A percentile compares a stretch with the other conserved stretches of the same genome.
These are phyloP conservation scores for Rhinella marina DNA, from an alignment of 2,797 vertebrate genomes.

Conservation along the genomic window DNA sequence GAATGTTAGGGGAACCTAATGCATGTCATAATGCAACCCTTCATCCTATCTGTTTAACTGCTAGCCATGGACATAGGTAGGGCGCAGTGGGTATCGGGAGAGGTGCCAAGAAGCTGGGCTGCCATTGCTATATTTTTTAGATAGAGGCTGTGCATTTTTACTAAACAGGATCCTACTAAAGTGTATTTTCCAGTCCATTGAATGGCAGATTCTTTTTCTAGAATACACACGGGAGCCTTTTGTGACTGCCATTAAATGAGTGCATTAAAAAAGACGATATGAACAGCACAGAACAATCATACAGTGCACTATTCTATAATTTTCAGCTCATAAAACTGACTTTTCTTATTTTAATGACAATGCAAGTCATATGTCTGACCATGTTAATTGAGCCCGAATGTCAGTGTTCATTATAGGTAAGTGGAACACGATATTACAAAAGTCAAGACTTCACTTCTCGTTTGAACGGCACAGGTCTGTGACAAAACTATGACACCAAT, in stretches of 20 bases:
- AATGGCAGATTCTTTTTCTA: neutral
- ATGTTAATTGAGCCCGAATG: constrained; percentile 50
- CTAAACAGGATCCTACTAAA: neutral
- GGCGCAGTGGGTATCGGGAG: no score
- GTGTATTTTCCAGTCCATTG: neutral
- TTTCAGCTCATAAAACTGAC: constrained; percentile 20
- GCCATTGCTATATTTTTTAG: no score
- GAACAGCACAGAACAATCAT: constrained; percentile 1
- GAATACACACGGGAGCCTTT: neutral
- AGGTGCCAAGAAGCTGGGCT: no score
- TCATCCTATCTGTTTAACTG: no score
- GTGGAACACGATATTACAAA: constrained; percentile 42
- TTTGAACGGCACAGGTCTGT: constrained; percentile 33
- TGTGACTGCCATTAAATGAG: neutral
- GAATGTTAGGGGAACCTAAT: no score
- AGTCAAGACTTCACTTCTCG: constrained; percentile 43
- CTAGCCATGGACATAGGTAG: no score
- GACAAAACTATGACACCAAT: constrained; percentile 56
- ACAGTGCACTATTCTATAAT: constrained; percentile 16
- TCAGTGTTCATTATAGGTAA: constrained; percentile 54
- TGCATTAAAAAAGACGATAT: neutral
- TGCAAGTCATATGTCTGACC: constrained; percentile 44
- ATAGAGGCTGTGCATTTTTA: neutral
- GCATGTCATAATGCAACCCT: no score
- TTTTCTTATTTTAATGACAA: constrained; percentile 42